Base-by-base conservation (phyloP, 2,797 vertebrate genomes). In the Myioborus melanocephalus region DNA sequence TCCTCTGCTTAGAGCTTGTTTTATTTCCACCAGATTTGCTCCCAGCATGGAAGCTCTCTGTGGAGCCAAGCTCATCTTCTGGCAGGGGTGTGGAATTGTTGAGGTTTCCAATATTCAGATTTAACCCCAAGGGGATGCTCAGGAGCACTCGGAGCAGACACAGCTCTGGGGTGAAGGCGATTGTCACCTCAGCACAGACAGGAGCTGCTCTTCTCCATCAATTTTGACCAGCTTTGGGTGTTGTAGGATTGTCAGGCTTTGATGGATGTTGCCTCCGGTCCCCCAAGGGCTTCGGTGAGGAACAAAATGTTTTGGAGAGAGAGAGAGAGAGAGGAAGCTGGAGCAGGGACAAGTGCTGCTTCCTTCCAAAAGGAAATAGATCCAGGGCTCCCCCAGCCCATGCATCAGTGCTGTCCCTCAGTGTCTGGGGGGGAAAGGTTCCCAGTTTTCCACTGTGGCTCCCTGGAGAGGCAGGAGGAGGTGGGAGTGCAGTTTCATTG, bases 231-330 rank as follows among this genome's bases (percentile, higher is more conserved):
- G 41, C 10, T 32, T 55, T 44, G 83, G 83, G 23, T 65, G 7
- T 14, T 69, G 46, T 35, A 27, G 60, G 50, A 37, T 10, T 76
- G 86, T 35, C 77, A 71, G 59, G 21, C 4, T 79, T 63, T 79
- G 77, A 82, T 55, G 66, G 75, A 79, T 94, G 44, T 9, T 46
- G 66, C 60, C 47, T 65, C 46, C 14, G 1, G 18, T 46, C 63
- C 52, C 72, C 59, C 68, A 59, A 47, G 63, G 87, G 80, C 55
- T 96, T 83, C 14, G 34, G 61, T 71, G 70, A 87, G 66, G 47
- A 84, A 47, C 55, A 84, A 69, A 88, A 75, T 86, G 83, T 88
- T 95, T 94, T 77, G 50, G 73, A 78, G 35, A 44, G 79, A 44
- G 77, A 49, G 79, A 41, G 34, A 34, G 72, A 80, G 59, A 5